Evolutionary conservation across 2,888 invertebrate genomes (phyloP), one percentile per base, ranked within the genome.

Genomic region (Agriopis leucophaearia): DNA sequence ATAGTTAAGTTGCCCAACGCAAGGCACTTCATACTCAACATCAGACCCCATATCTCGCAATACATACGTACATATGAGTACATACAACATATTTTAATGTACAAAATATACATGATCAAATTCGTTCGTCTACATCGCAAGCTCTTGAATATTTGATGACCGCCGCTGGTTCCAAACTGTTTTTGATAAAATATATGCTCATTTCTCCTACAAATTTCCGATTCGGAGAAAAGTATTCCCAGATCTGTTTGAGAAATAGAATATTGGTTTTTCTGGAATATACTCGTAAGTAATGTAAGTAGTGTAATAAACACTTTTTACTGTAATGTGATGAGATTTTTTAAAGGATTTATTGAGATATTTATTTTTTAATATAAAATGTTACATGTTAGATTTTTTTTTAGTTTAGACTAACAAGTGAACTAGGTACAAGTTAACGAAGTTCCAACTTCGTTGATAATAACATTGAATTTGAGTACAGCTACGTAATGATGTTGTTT

Each of bases 141-240:
- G 9, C 57, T 42, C 35, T 74, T 71, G 70, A 78, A 74, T 74
- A 73, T 74, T 72, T 65, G 74, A 54, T 52, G 60, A 7, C 54
- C n/a, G 50, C 38, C 15, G 56, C 42, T 44, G 45, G 45, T 67
- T 67, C 42, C 52, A 51, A 57, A 63, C 55, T 50, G 63, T 62
- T 47, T 47, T 54, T 45, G 36, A 36, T 52, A 62, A 54, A 27
- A 27, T 27, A 61, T 55, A 48, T 48, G 50, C 44, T 56, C 56
- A 27, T 48, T 56, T 50, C 51, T 42, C 61, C 51, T 42, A 51
- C 42, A 35, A 51, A 51, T 61, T 52, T 52, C 38, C 36, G 36
- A 48, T 58, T 58, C 38, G 3, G 15, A 16, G 47, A 15, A 55
- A 55, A 55, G 44, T 7, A 45, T 27, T 27, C n/a, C 4, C 1